Evolutionary conservation across 2,113 vertebrate species (phyloP).

Genomic region (Zosterops pallidus): DNA sequence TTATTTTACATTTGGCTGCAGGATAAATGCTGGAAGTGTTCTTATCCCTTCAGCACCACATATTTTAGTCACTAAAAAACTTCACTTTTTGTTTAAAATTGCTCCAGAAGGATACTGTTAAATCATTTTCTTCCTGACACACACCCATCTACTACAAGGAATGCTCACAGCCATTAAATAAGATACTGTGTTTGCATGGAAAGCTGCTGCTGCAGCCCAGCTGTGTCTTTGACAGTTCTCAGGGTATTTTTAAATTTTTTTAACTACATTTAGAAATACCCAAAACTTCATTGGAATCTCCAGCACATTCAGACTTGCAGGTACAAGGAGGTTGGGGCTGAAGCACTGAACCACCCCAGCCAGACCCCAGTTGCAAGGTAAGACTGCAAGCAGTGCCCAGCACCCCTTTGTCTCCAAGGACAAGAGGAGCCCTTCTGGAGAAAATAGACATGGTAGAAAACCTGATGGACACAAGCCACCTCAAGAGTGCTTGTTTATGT

Average conservation of each 20-base stretch:
- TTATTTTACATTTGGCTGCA: neutral
- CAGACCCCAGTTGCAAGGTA: fast-evolving
- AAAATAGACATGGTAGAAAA: fast-evolving
- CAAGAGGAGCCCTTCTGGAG: fast-evolving
- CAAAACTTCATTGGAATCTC: neutral
- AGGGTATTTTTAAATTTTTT: neutral
- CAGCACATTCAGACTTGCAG: neutral
- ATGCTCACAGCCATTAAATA: neutral
- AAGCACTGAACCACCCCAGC: neutral
- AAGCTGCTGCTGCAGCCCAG: neutral
- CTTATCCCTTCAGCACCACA: neutral
- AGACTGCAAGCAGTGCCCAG: neutral
- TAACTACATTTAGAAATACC: neutral
- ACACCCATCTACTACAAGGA: neutral
- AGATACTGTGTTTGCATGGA: neutral
- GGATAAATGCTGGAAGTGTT: neutral
- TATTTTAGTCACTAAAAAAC: neutral
- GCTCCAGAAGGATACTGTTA: neutral
- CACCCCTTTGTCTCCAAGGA: neutral
- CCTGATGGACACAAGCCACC: fast-evolving
- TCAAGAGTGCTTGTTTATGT: neutral
- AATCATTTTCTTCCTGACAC: neutral
- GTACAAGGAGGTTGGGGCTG: neutral
- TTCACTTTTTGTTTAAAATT: neutral
- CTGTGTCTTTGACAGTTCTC: neutral